phyloP scores from a whole-genome alignment of 2,888 invertebrate species.

The Drosophila anomelani region DNA sequence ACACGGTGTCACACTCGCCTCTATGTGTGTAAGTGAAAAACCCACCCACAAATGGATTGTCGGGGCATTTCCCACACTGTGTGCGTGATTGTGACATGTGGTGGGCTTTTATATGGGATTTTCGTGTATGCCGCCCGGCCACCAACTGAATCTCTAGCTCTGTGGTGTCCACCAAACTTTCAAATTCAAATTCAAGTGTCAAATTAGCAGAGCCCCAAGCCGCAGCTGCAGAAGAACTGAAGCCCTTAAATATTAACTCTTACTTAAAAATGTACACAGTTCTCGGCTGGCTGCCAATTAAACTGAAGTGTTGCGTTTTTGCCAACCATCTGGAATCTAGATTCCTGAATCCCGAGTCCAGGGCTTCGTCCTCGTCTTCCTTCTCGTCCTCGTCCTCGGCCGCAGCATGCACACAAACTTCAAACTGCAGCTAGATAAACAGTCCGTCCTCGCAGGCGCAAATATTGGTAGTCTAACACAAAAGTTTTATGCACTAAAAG shows the following conservation, averaged over 20 bases:
- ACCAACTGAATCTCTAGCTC: constrained; percentile 25
- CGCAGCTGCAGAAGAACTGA: constrained; percentile 14
- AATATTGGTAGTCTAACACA: constrained; percentile 78
- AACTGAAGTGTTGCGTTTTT: constrained; percentile 72
- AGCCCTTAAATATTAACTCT: constrained; percentile 72
- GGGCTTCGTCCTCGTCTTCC: constrained; percentile 3
- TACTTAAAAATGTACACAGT: constrained; percentile 76
- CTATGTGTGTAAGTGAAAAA: constrained; percentile 10
- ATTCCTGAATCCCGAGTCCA: constrained; percentile 6
- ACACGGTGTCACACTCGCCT: constrained; percentile 30
- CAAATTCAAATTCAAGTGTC: constrained; percentile 62
- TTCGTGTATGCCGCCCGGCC: constrained; percentile 50
- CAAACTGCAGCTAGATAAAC: constrained; percentile 71
- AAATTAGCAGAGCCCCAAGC: constrained; percentile 56
- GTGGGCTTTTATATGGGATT: constrained; percentile 63
- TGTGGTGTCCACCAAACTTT: constrained; percentile 30
- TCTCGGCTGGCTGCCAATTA: constrained; percentile 69
- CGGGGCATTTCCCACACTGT: not conserved
- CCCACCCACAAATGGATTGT: constrained; percentile 3
- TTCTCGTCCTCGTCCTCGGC: constrained; percentile 7
- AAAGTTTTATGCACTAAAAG: constrained; percentile 63
- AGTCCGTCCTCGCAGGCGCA: constrained; percentile 64
- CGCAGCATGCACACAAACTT: constrained; percentile 60
- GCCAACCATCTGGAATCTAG: constrained; percentile 34
- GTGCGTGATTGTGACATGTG: constrained; percentile 49